phyloP scores from a whole-genome alignment of 2,888 invertebrate species.

The Plagodis dolabraria region DNA sequence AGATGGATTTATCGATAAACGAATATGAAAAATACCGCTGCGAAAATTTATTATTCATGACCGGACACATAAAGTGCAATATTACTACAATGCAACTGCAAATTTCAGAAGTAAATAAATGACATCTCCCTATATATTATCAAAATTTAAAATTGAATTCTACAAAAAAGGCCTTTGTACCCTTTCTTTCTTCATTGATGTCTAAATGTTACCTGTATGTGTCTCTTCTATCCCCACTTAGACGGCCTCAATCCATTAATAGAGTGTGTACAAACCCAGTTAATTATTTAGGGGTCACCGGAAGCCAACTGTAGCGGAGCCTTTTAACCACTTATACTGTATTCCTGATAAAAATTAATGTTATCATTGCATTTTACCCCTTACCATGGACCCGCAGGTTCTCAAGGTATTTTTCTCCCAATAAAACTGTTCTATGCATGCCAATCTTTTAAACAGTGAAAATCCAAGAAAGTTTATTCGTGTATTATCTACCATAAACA shows the following conservation, averaged over 20 bases:
- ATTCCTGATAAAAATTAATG: constrained; percentile 79
- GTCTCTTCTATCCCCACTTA: constrained; percentile 65
- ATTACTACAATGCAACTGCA: too few relatives aligned
- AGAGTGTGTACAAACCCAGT: constrained; percentile 58
- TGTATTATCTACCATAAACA: constrained; percentile 10
- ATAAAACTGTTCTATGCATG: constrained; percentile 82
- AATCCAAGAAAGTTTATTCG: constrained; percentile 41
- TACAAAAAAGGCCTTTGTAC: constrained; percentile 55
- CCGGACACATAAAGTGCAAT: too few relatives aligned
- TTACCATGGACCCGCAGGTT: constrained; percentile 85
- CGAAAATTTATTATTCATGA: too few relatives aligned
- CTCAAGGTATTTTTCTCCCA: constrained; percentile 85
- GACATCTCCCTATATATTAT: constrained; percentile 58
- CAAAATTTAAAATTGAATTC: constrained; percentile 49
- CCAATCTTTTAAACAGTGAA: constrained; percentile 55
- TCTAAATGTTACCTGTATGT: constrained; percentile 75
- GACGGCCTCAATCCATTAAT: constrained; percentile 64
- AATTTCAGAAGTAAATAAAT: background rate
- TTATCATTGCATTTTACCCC: constrained; percentile 81
- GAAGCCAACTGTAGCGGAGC: constrained; percentile 60
- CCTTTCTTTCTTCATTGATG: constrained; percentile 72
- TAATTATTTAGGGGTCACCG: constrained; percentile 73
- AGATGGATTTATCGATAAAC: too few relatives aligned
- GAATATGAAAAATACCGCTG: too few relatives aligned
- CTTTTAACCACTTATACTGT: constrained; percentile 53